Evolutionary conservation across 2,113 vertebrate species (phyloP).

Genomic region (Alosa alosa): DNA sequence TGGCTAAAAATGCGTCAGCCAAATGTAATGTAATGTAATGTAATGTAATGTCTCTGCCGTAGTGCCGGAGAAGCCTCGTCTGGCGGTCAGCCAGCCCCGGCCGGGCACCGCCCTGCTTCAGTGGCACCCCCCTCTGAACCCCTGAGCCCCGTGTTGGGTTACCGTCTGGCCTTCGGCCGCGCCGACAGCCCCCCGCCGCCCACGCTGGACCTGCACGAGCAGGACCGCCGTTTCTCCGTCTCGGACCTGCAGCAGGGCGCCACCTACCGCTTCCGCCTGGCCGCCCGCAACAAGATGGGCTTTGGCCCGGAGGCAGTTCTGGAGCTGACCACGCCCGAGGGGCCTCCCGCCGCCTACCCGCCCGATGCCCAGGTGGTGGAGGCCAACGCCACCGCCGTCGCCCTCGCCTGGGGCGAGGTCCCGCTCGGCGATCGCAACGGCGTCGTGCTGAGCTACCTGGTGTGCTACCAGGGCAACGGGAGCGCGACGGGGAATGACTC

Average conservation of each 20-base stretch:
- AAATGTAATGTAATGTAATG: too few species aligned
- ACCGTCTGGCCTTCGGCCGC: conserved; percentile 88
- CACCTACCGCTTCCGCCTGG: conserved; percentile 85
- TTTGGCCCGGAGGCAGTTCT: conserved; percentile 88
- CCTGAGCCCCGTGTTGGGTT: conserved; percentile 85
- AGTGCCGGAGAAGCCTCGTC: conserved; percentile 90
- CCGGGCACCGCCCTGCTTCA: conserved; percentile 85
- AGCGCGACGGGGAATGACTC: conserved; percentile 78
- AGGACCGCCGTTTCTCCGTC: conserved; percentile 84
- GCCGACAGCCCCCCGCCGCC: conserved; percentile 79
- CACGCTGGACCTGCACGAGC: conserved; percentile 83
- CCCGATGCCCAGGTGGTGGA: conserved; percentile 80
- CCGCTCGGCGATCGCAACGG: conserved; percentile 86
- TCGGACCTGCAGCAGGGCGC: conserved; percentile 89
- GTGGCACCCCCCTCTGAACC: conserved; percentile 86
- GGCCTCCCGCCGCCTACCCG: conserved; percentile 83
- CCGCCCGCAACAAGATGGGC: conserved; percentile 91
- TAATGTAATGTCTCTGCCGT: conserved; percentile 51
- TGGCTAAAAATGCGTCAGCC: too few species aligned
- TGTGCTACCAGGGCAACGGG: conserved; percentile 92
- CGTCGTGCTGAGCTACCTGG: conserved; percentile 82
- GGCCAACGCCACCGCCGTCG: conserved; percentile 77
- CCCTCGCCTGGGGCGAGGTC: conserved; percentile 83
- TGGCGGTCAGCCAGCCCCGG: conserved; percentile 83
- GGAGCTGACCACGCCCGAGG: conserved; percentile 86